Base-by-base conservation (phyloP, 1,140 invertebrate species). In the Eriocheir sinensis region DNA sequence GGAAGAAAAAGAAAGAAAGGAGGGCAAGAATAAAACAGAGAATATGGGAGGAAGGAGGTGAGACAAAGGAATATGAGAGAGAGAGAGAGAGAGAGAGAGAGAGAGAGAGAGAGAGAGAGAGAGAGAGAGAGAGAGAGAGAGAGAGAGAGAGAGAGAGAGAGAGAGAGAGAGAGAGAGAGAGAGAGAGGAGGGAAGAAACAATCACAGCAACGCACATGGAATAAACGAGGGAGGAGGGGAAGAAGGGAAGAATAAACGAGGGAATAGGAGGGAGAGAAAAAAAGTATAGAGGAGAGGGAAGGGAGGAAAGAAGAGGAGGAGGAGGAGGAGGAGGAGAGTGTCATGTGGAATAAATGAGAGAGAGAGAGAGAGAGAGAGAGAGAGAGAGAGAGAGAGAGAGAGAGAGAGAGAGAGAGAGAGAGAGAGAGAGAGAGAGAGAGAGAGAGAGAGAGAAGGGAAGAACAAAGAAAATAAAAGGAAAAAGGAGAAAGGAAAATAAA, bases 401-500 rank as follows among this genome's bases (percentile, higher is more conserved):
- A 34, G 34, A 88, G 38, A 88, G 34, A 36, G 12, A 36, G 85
- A 34, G 34, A 88, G 2, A 27, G 34, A 40, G 34, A 12, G 8
- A 88, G 38, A 48, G 88, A 89, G 40, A 89, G 88, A 89, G 32
- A 9, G n/a, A 36, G 9, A 41, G 30, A 21, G 9, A 44, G 30
- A 3, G 27, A 41, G 40, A n/a, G 9, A 44, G 48, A 40, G 15
- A 90, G 38, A 90, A 15, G 48, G 48, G 41, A 90, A 15, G 48
- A 44, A 48, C 12, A 90, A 21, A 90, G 30, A 41, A 30, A 41
- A 30, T 17, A 30, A 41, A 30, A 89, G 86, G 48, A 44, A 90
- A 40, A 48, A 90, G 38, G 48, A 15, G 48, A 90, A 44, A 90
- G 38, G 48, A 44, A 48, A 44, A 90, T 38, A 90, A 36, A 41